Evolutionary conservation across 2,797 vertebrate genomes (phyloP), one percentile per base, ranked within the genome.

Genomic region (Chrosomus eos): DNA sequence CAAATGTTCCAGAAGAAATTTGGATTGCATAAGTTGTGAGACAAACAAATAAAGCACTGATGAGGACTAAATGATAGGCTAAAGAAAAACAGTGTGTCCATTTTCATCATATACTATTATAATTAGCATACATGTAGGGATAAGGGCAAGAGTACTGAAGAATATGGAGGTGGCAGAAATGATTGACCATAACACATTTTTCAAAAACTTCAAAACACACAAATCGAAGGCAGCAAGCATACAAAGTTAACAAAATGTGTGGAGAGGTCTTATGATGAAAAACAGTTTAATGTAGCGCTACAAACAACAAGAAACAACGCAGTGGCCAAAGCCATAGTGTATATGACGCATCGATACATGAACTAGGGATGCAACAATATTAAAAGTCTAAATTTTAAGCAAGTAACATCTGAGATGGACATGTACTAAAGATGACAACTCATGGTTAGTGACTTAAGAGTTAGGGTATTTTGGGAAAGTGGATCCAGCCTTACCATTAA

Each of bases 401-500:
- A 40, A 76, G 51, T 16, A 75, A 13, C 2, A 2, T 55, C 23
- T 9, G 18, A 38, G 21, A 76, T 18, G 14, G 4, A 26, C 60
- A 23, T 40, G 36, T 43, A 60, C 23, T 26, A 75, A 36, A 16
- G 11, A 38, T 10, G 3, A 26, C 0, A 33, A 11, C 8, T 73
- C 33, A 73, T 38, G 26, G 60, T 83, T 53, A 75, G 43, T 75
- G 45, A 6, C 31, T 19, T 14, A 62, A 31, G 9, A 43, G 40
- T 16, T 28, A 26, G 38, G 60, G 11, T 40, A 14, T 33, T 74
- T 64, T 64, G 88, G 77, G 60, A 82, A 90, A 80, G 81, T 73
- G 26, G 84, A 85, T 70, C 51, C 36, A 74, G 10, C 11, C 97
- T 96, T 97, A 98, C 98, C 97, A 80, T 90, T 92, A 0, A 96